Conservation (phyloP, 1,140 invertebrate species). For the Eupeodes corollae region DNA sequence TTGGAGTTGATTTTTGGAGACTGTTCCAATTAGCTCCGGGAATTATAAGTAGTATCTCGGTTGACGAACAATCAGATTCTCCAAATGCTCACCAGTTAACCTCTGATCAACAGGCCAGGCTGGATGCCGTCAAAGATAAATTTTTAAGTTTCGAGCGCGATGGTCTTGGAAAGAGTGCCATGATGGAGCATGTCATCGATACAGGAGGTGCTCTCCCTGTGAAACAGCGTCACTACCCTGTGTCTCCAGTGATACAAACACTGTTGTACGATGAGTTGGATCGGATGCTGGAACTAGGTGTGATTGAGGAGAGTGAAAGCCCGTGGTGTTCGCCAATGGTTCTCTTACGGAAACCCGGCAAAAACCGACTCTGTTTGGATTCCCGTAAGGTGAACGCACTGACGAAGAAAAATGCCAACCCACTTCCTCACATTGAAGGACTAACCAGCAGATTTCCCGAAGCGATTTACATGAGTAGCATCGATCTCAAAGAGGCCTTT, state of each 20-base stretch:
- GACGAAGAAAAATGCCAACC: neutral
- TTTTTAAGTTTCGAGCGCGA: too few relatives aligned
- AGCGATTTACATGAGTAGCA: conserved; percentile 9
- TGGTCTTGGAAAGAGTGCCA: conserved; percentile 4
- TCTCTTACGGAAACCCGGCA: conserved; percentile 16
- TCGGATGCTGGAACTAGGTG: conserved; percentile 4
- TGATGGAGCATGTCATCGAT: conserved; percentile 22
- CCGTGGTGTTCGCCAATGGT: neutral
- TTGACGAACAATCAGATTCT: too few relatives aligned
- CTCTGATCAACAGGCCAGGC: too few relatives aligned
- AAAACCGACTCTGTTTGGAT: conserved; percentile 19
- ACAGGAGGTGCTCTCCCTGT: conserved; percentile 15
- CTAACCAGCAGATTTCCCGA: conserved; percentile 6
- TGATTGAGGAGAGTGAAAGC: conserved; percentile 7
- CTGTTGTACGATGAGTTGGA: neutral
- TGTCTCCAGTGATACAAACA: conserved; percentile 6
- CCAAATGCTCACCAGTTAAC: too few relatives aligned
- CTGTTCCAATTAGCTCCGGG: too few relatives aligned
- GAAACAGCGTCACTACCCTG: conserved; percentile 15
- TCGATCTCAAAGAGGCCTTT: conserved; percentile 26
- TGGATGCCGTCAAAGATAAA: too few relatives aligned
- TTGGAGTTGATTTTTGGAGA: too few relatives aligned
- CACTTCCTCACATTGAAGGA: conserved; percentile 12
- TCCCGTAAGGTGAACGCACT: conserved; percentile 16
- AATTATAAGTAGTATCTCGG: too few relatives aligned